These are phyloP conservation scores for Danio jaintianensis DNA, from an alignment of 2,797 vertebrate genomes.

Conservation along the genomic window DNA sequence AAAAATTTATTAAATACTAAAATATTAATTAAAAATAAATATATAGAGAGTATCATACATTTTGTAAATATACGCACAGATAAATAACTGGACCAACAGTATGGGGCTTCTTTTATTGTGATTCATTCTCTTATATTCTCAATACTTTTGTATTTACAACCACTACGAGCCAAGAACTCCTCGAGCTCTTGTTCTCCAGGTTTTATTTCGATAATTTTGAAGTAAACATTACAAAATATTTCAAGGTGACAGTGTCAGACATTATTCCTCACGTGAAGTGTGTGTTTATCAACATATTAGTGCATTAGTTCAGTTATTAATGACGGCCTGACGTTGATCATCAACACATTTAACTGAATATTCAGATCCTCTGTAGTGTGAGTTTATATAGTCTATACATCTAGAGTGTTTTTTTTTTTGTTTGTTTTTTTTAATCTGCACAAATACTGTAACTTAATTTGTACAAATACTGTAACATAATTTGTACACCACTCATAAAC, in stretches of 20 bases:
- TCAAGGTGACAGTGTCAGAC: slow-evolving; percentile 63
- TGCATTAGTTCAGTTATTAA: slow-evolving; percentile 13
- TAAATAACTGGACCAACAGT: slow-evolving; percentile 2
- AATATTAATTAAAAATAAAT: no score
- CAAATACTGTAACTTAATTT: slow-evolving; percentile 16
- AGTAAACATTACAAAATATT: slow-evolving; percentile 54
- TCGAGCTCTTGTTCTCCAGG: slow-evolving; percentile 62
- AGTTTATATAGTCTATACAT: slow-evolving; percentile 16
- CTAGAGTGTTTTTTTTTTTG: slow-evolving; percentile 12
- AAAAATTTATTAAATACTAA: no score
- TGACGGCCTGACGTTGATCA: background rate
- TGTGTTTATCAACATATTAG: slow-evolving; percentile 54
- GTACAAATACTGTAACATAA: background rate
- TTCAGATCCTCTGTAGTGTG: slow-evolving; percentile 6
- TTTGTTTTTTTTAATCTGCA: no score
- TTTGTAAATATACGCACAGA: background rate
- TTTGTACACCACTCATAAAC: slow-evolving; percentile 16
- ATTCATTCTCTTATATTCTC: slow-evolving; percentile 23
- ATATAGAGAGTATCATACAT: no score
- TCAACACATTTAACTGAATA: slow-evolving; percentile 17
- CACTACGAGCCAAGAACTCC: slow-evolving; percentile 39
- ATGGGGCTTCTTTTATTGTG: slow-evolving; percentile 31
- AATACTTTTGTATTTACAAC: slow-evolving; percentile 30
- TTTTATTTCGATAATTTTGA: slow-evolving; percentile 69
- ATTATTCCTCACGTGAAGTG: slow-evolving; percentile 65